Evolutionary conservation across 2,888 invertebrate genomes (phyloP).

Genomic region (Polia nebulosa): DNA sequence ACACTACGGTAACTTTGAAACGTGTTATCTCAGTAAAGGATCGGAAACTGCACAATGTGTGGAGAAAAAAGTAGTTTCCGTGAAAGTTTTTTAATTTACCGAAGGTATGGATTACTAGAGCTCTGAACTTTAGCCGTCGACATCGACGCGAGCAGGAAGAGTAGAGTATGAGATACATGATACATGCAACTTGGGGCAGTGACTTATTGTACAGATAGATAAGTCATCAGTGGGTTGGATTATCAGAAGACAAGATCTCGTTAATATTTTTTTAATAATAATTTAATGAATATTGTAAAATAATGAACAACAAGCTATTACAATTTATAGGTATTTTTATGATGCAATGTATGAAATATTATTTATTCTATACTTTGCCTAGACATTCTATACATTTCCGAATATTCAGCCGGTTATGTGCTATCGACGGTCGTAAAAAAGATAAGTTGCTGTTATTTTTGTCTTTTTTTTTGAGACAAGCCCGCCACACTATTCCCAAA

Average conservation of each 20-base stretch:
- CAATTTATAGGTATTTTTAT: too few species aligned
- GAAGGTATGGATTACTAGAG: constrained; percentile 47
- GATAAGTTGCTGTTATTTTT: too few species aligned
- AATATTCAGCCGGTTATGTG: too few species aligned
- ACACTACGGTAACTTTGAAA: neutral
- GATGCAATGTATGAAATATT: too few species aligned
- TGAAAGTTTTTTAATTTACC: constrained; percentile 56
- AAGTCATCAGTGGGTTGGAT: neutral
- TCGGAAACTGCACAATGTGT: constrained; percentile 33
- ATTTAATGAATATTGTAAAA: too few species aligned
- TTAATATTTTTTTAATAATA: too few species aligned
- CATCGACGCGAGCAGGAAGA: neutral
- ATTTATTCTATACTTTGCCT: too few species aligned
- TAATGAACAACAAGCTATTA: too few species aligned
- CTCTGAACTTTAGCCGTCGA: constrained; percentile 37
- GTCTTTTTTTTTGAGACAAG: too few species aligned
- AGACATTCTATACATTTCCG: too few species aligned
- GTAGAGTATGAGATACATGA: constrained; percentile 15
- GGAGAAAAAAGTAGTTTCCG: constrained; percentile 12
- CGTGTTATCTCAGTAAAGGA: constrained; percentile 19
- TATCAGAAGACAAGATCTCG: neutral
- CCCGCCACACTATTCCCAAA: too few species aligned
- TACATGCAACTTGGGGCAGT: neutral
- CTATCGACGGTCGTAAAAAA: too few species aligned
- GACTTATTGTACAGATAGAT: constrained; percentile 10